Conservation (phyloP, 2,888 invertebrate genomes). For the Cerastis rubricosa region DNA sequence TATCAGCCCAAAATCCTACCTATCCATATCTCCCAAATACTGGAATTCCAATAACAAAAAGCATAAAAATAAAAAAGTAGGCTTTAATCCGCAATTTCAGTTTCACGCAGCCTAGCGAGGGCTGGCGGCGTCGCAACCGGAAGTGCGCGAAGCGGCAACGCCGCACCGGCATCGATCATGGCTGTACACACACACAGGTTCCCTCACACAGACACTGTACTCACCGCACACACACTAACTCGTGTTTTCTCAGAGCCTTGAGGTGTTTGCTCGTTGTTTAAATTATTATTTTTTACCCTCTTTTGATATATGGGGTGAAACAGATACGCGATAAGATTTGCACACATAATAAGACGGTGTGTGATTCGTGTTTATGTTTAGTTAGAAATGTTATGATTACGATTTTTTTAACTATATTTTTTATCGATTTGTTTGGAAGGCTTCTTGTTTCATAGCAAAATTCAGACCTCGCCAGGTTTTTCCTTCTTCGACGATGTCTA, state of each 20-base stretch:
- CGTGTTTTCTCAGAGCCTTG: conserved; percentile 65
- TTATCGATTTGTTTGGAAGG: neutral
- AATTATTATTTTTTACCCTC: conserved; percentile 67
- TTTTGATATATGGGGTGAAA: conserved; percentile 54
- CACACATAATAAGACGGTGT: conserved; percentile 39
- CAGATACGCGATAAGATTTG: conserved; percentile 47
- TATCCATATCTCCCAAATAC: conserved; percentile 3
- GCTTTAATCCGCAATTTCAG: conserved; percentile 76
- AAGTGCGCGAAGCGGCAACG: conserved; percentile 80
- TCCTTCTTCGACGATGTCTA: neutral
- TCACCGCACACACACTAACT: conserved; percentile 37
- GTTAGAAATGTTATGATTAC: neutral
- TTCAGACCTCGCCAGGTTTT: neutral
- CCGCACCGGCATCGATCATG: conserved; percentile 91
- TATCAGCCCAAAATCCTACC: neutral
- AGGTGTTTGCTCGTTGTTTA: conserved; percentile 69
- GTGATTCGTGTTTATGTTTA: conserved; percentile 8
- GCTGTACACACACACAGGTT: conserved; percentile 77
- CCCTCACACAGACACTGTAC: conserved; percentile 60
- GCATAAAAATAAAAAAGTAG: conserved; percentile 67
- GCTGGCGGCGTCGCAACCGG: conserved; percentile 81
- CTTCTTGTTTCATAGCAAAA: neutral
- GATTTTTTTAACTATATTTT: neutral
- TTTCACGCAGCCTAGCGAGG: conserved; percentile 75
- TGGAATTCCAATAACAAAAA: conserved; percentile 26